Evolutionary conservation across 2,888 invertebrate genomes (phyloP).

Genomic region (Anodontia alba): DNA sequence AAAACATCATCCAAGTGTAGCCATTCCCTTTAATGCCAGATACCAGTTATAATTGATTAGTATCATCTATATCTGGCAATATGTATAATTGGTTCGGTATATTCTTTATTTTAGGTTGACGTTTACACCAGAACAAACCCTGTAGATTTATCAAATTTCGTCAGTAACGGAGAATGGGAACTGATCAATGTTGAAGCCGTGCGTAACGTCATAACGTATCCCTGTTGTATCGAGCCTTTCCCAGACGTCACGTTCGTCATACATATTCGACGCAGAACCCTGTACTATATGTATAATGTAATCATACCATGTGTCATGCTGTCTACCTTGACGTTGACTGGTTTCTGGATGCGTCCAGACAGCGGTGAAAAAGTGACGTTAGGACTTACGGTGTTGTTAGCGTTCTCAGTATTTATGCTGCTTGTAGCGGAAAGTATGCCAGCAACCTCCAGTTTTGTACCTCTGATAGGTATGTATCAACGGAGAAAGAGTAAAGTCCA

Average conservation of each 20-base stretch:
- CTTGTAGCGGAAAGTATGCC: slow-evolving; percentile 86
- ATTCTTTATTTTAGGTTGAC: slow-evolving; percentile 80
- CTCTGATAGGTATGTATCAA: slow-evolving; percentile 84
- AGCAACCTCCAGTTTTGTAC: slow-evolving; percentile 85
- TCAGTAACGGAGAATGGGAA: slow-evolving; percentile 83
- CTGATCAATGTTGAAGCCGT: slow-evolving; percentile 76
- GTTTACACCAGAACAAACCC: slow-evolving; percentile 76
- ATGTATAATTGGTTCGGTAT: too few species aligned
- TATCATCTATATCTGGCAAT: too few species aligned
- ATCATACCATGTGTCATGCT: slow-evolving; percentile 85
- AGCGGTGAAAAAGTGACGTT: slow-evolving; percentile 85
- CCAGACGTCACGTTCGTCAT: slow-evolving; percentile 86
- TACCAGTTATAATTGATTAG: too few species aligned
- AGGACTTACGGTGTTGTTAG: slow-evolving; percentile 84
- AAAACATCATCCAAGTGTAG: too few species aligned
- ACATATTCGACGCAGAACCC: slow-evolving; percentile 85
- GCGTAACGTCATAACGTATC: slow-evolving; percentile 81
- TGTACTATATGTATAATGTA: slow-evolving; percentile 83
- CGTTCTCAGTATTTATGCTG: slow-evolving; percentile 85
- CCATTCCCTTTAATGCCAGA: too few species aligned
- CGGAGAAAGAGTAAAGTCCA: too few species aligned
- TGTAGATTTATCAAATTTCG: slow-evolving; percentile 82
- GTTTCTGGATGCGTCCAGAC: slow-evolving; percentile 85
- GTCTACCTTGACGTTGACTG: slow-evolving; percentile 84
- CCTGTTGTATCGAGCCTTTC: slow-evolving; percentile 83